A percentile compares a stretch with the other conserved stretches of the same genome.
Evolutionary conservation across 2,113 vertebrate species (phyloP).

Genomic region (Solea solea): DNA sequence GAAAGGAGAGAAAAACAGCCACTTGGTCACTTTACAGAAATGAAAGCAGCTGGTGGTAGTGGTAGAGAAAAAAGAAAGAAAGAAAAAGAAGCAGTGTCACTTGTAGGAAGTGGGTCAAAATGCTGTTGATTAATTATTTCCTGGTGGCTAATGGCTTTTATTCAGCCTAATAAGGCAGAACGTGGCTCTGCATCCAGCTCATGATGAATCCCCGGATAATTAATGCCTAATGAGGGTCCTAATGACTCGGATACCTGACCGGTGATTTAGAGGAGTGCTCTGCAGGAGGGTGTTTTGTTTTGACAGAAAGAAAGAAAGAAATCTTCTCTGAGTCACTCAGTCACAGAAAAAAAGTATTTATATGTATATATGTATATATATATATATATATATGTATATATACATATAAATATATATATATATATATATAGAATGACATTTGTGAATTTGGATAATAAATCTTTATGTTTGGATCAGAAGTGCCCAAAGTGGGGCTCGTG

Average conservation of each 20-base stretch:
- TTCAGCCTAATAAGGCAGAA: slow-evolving; percentile 67
- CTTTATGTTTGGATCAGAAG: too few species aligned
- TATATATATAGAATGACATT: too few species aligned
- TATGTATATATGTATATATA: too few species aligned
- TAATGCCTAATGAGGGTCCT: slow-evolving; percentile 55
- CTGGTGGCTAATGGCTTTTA: slow-evolving; percentile 60
- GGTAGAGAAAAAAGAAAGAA: too few species aligned
- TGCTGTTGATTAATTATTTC: slow-evolving; percentile 69
- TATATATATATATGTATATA: too few species aligned
- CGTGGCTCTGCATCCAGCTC: slow-evolving; percentile 59
- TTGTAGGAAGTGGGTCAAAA: slow-evolving; percentile 63
- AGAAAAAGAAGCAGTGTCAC: slow-evolving; percentile 37
- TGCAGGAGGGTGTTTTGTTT: not conserved
- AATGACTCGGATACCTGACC: slow-evolving; percentile 59
- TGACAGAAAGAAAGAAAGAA: slow-evolving; percentile 3
- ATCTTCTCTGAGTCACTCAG: not conserved
- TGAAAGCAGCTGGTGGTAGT: slow-evolving; percentile 18
- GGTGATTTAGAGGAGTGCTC: slow-evolving; percentile 27
- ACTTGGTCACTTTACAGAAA: slow-evolving; percentile 1
- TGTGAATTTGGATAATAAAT: too few species aligned
- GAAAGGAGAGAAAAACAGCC: too few species aligned
- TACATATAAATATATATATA: too few species aligned
- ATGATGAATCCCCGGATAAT: slow-evolving; percentile 66
- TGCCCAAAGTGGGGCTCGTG: too few species aligned
- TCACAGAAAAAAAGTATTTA: too few species aligned